Conservation (phyloP, 2,888 invertebrate species). For the Drosophila meridiana region DNA sequence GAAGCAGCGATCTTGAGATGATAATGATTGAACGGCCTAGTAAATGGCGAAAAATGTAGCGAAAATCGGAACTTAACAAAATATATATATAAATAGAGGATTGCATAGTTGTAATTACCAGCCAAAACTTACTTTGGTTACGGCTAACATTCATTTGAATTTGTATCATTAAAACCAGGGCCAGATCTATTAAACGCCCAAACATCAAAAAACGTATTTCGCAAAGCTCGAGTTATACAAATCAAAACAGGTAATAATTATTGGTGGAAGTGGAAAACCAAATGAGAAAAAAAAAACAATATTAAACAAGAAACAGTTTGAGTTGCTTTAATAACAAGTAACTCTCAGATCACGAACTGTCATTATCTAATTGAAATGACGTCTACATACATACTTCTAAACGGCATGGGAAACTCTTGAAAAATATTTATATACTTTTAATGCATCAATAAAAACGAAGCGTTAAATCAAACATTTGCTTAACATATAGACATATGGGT, state of each 20-base stretch:
- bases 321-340: neutral
- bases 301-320: neutral
- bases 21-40: conserved; percentile 27
- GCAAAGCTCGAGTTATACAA: conserved; percentile 21
- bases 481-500: conserved; percentile 3
- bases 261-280: neutral
- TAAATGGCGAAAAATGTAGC: conserved; percentile 43
- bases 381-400: neutral
- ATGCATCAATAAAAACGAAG: conserved; percentile 40
- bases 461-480: conserved; percentile 69
- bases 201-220: conserved; percentile 26
- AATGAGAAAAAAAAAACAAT: conserved; percentile 9
- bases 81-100: too few relatives aligned
- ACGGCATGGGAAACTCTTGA: neutral
- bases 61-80: conserved; percentile 9
- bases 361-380: neutral
- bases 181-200: conserved; percentile 48
- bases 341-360: neutral
- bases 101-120: neutral
- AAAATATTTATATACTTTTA: conserved; percentile 13
- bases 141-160: conserved; percentile 55
- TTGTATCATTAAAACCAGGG: conserved; percentile 62
- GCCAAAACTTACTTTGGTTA: conserved; percentile 14
- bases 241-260: conserved; percentile 2
- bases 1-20: conserved; percentile 16